phyloP scores from a whole-genome alignment of 2,797 vertebrate species.

The Heteromormyrus szaboi region DNA sequence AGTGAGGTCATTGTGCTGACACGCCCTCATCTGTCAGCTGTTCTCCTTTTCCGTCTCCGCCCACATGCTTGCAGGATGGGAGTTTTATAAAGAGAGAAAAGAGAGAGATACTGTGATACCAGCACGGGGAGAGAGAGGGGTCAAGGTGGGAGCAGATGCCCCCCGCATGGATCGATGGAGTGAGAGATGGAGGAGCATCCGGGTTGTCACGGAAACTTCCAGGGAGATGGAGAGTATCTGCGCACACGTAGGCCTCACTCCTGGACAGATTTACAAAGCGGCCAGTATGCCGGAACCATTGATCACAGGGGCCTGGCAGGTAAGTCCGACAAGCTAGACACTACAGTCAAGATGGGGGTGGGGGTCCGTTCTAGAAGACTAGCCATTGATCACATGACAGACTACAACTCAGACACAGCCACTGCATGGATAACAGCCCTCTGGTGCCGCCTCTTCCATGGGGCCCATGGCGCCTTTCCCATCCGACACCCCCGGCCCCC shows the following conservation, averaged over 20 bases:
- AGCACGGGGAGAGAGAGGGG: slow-evolving; percentile 36
- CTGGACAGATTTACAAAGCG: slow-evolving; percentile 9
- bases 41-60: slow-evolving; percentile 21
- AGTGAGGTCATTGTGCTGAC: not conserved
- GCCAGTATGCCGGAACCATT: slow-evolving; percentile 35
- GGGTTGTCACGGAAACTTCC: not conserved
- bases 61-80: slow-evolving; percentile 59
- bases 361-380: not conserved
- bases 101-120: slow-evolving; percentile 50
- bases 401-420: not conserved
- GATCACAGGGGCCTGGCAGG: slow-evolving; percentile 55
- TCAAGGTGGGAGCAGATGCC: not conserved
- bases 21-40: not conserved
- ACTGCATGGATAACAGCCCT: not conserved
- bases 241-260: not conserved
- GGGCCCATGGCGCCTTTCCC: slow-evolving; percentile 19
- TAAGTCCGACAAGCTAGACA: slow-evolving; percentile 44
- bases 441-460: not conserved
- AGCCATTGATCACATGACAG: not conserved
- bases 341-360: slow-evolving; percentile 38
- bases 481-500: not conserved
- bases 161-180: not conserved
- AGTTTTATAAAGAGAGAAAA: slow-evolving; percentile 30
- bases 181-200: not conserved
- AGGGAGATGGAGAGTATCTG: not conserved